Base-by-base conservation (phyloP, 2,797 vertebrate genomes). In the Anguilla pacifica region DNA sequence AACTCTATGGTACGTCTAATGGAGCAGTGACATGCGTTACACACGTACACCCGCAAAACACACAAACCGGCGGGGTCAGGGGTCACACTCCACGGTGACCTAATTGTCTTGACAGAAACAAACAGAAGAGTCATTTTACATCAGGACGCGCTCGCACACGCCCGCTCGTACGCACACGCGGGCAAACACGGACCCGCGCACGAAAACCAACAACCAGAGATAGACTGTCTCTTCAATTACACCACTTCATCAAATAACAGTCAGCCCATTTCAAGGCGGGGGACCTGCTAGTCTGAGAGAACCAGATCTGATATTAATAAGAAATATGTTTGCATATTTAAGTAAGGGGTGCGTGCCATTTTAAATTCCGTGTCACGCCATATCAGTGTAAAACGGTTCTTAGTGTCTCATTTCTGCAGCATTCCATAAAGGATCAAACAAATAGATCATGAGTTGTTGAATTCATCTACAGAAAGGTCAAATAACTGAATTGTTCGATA, bases 91-190 rank as follows among this genome's bases (percentile, higher is more conserved):
- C 91, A 90, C 91, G 87, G 90, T 89, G 90, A 89, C 92, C 93
- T 96, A 96, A 96, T 97, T 96, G 96, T 90, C 93, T 94, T 96
- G 96, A 96, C 97, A 97, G 96, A 96, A 96, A 96, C 94, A 96
- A 97, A 96, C 96, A 95, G 95, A 95, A 96, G 96, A 97, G 96
- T 96, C 93, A 95, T 94, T 96, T 96, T 95, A 95, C 94, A 96
- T 96, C 96, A 97, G 96, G 95, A 97, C 95, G 94, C 96, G 94
- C 94, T 6, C 19, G 43, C 6, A 81, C 77, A 51, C 19, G 7
- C 43, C 10, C 74, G 2, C 74, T 3, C 70, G 39, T 31, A 35
- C 31, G 35, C 70, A 74, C 28, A 74, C 13, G 94, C 95, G 94
- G 93, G 89, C 90, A 90, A 89, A 93, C 93, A 91, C 74, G 19